Base-by-base conservation (phyloP, 2,113 vertebrate species). In the Sinocyclocheilus maitianheensis region DNA sequence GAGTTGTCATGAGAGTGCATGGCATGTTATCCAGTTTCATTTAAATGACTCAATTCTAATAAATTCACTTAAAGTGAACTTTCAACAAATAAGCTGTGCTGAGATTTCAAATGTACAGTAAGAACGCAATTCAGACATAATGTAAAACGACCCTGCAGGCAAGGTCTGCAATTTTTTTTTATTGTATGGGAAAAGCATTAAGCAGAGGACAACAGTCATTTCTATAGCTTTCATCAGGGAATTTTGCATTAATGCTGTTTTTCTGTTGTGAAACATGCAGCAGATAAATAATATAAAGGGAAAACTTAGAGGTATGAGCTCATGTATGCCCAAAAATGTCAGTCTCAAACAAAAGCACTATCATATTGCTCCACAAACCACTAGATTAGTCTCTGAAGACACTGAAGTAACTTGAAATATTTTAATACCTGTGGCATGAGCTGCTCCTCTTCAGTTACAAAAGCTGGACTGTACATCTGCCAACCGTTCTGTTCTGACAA, bases 101-200 rank as follows among this genome's bases (percentile, higher is more conserved):
- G 65, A 67, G 65, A 67, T 67, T 67, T 67, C 5, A 67, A 67
- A 67, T 34, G 13, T 16, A 11, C 48, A 9, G 55, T 37, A 40
- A 55, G 65, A 72, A n/a, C 10, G 46, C 67, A 65, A 20, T 84
- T 26, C 37, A 78, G 75, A 51, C 34, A 16, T 53, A 22, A 14
- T 67, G 30, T 3, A 8, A 48, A 8, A 48, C 13, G 30, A 30
- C 22, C 43, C 40, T 77, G 74, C 9, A 37, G 63, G 26, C 26
- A 26, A 26, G 26, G 26, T 26, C 40, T 77, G 74, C 9, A 37
- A 48, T 14, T 24, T 4, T 9, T 51, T 46, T 51, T 43, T 14
- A n/a, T 65, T 18, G 30, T 78, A 51, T 71, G 76, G 76, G 76
- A 85, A 79, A 79, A 75, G 53, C 53, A 46, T 51, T 60, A 24